phyloP scores from a whole-genome alignment of 2,888 invertebrate species.

The Marasmarcha lunaedactyla region DNA sequence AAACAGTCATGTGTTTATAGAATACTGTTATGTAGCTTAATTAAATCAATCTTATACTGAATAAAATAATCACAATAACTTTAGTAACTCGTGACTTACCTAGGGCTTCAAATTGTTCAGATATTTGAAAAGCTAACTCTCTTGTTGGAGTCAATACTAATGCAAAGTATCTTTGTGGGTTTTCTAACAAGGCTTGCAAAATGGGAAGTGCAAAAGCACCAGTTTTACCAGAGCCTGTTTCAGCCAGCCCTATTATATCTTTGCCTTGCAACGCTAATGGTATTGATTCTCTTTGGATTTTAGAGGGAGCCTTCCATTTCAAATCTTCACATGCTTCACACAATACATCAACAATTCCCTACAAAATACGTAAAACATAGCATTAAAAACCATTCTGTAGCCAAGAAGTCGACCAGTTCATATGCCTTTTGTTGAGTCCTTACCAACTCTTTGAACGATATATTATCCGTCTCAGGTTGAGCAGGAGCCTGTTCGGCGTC shows the following conservation, averaged over 20 bases:
- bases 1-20: too few relatives aligned
- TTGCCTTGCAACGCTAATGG: conserved; percentile 91
- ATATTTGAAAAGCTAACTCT: conserved; percentile 98
- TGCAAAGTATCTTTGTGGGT: conserved; percentile 94
- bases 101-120: conserved; percentile 97
- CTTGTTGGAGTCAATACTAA: conserved; percentile 95
- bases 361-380: too few relatives aligned
- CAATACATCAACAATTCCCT: conserved; percentile 92
- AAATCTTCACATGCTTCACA: conserved; percentile 92
- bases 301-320: conserved; percentile 95
- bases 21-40: neutral
- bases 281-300: conserved; percentile 94
- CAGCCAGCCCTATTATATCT: conserved; percentile 74
- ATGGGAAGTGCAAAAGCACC: conserved; percentile 98
- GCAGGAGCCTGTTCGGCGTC: conserved; percentile 18
- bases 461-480: conserved; percentile 34
- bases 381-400: too few relatives aligned
- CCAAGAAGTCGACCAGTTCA: too few relatives aligned
- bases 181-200: conserved; percentile 88
- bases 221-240: conserved; percentile 96
- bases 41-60: too few relatives aligned
- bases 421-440: too few relatives aligned
- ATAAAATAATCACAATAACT: too few relatives aligned
- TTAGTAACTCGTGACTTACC: too few relatives aligned
- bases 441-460: conserved; percentile 62